These are phyloP conservation scores for Cheirogaleus major DNA, from an alignment of 2,797 vertebrate species.

Conservation along the genomic window DNA sequence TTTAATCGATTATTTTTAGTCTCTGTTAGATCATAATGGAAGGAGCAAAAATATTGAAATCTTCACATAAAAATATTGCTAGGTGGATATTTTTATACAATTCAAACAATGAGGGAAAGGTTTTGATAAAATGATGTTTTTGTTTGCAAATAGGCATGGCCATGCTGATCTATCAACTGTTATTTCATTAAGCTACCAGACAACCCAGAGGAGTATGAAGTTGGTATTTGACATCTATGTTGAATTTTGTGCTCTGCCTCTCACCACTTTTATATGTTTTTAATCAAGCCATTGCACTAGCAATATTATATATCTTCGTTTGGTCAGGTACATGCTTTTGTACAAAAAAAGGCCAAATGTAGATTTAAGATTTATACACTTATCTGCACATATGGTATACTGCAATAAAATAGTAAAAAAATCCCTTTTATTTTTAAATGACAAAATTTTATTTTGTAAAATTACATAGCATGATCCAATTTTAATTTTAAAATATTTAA, in stretches of 20 bases:
- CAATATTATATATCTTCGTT: not conserved
- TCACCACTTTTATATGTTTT: not conserved
- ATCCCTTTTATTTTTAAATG: not conserved
- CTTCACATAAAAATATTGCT: not conserved
- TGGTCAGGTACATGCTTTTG: not conserved
- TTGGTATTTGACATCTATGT: not conserved
- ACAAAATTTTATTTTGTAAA: not conserved
- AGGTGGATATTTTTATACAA: not conserved
- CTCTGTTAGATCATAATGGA: not conserved
- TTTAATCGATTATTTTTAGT: slow-evolving; percentile 1
- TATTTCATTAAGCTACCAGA: not conserved
- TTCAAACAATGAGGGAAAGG: not conserved
- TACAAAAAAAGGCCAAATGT: not conserved
- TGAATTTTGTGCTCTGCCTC: not conserved
- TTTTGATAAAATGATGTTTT: not conserved
- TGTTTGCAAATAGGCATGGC: not conserved
- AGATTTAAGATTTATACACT: not conserved
- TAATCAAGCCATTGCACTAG: not conserved
- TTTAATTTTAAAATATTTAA: not conserved
- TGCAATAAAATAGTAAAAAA: not conserved
- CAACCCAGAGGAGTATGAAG: not conserved
- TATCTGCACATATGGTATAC: not conserved
- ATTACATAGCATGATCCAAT: not conserved
- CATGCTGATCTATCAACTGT: not conserved
- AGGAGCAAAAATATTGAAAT: not conserved